Evolutionary conservation across 2,113 vertebrate species (phyloP), one percentile per base, ranked within the genome.

Genomic region (Dasyurus viverrinus): DNA sequence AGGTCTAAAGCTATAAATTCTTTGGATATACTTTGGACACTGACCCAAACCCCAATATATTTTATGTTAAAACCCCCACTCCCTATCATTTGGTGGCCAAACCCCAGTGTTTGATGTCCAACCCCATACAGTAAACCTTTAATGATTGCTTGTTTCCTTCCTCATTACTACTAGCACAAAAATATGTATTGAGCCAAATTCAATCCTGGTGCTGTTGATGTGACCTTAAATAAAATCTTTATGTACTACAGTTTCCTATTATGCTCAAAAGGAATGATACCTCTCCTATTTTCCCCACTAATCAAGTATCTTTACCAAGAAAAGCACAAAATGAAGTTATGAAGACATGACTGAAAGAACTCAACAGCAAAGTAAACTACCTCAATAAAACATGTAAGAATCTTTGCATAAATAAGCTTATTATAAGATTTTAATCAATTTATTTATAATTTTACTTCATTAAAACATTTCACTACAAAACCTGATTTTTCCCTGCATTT

Each of bases 401-500:
- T 11, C 84, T 54, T 68, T 91, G 23, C 92, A 93, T 84, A 57
- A 94, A 27, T 48, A 46, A 96, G 47, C 92, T 11, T 93, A 93
- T 93, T 92, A 84, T 91, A 95, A 90, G 19, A 92, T 90, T 53
- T 93, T 50, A 76, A 53, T 76, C 25, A 96, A 89, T 8, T 23
- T 94, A 91, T 55, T 23, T 84, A 42, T 2, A 42, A 19, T 84
- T 22, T 42, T 42, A 23, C 5, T 84, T 84, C n/a, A 22, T 84
- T 84, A 42, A 84, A 42, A 22, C 23, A 42, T 84, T 84, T 84
- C 60, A 76, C 36, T 84, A 42, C 23, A 19, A 84, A 84, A 23
- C 1, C n/a, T 84, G 68, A 84, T 84, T 84, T 84, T 36, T 84
- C 42, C n/a, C n/a, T 84, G n/a, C 95, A 97, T 96, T 97, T 97